These are phyloP conservation scores for Sphaerophoria rueppellii DNA, from an alignment of 2,888 invertebrate genomes.

Conservation along the genomic window DNA sequence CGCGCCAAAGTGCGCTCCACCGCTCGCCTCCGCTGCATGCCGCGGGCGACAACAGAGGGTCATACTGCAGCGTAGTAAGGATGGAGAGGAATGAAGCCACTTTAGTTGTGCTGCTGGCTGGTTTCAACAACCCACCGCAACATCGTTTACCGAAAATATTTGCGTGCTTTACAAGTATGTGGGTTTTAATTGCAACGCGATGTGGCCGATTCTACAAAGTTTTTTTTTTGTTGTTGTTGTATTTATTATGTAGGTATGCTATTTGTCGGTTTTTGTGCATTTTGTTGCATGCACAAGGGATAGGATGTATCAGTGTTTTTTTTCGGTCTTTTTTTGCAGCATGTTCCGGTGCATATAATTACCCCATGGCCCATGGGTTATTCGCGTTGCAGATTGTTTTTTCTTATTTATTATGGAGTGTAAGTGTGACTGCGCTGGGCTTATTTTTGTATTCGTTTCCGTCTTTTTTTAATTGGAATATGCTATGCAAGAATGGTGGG, in stretches of 20 bases:
- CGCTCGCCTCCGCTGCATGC: too few relatives aligned
- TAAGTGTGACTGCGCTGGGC: constrained; percentile 3
- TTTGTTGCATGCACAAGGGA: constrained; percentile 71
- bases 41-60: background rate
- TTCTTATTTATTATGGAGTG: background rate
- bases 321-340: constrained; percentile 11
- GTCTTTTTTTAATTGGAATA: constrained; percentile 33
- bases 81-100: background rate
- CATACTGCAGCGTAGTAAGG: background rate
- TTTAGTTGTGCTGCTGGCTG: constrained; percentile 10
- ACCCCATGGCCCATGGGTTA: constrained; percentile 40
- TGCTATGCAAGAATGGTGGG: background rate
- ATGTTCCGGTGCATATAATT: constrained; percentile 63
- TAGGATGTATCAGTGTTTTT: constrained; percentile 36
- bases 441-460: constrained; percentile 3
- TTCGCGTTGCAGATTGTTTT: constrained; percentile 19
- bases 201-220: constrained; percentile 61
- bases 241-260: background rate
- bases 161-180: constrained; percentile 66
- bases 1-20: background rate
- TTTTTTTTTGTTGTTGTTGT: background rate
- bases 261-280: background rate
- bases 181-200: constrained; percentile 69
- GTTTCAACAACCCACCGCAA: constrained; percentile 45
- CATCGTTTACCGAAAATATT: constrained; percentile 70